Percentiles rank a stretch among this genome's conserved stretches.
Evolutionary conservation across 35 echinoderm and acorn worm species (phyloP).

Genomic region (Ptychodera flava): DNA sequence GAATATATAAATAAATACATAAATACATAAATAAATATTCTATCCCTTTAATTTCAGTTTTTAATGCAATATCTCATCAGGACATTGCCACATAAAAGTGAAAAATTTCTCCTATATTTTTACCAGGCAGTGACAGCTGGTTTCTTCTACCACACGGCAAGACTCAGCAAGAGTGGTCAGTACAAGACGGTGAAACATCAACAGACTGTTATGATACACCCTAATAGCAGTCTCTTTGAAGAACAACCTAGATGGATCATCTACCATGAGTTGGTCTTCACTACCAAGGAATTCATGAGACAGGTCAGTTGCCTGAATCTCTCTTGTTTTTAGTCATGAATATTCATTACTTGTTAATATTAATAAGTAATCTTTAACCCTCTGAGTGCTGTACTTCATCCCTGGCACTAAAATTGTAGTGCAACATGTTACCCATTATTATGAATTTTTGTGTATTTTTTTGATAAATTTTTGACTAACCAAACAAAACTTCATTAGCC

Average conservation of each 20-base stretch:
- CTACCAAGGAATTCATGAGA: conserved; percentile 95
- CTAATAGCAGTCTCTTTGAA: conserved; percentile 90
- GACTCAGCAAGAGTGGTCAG: conserved; percentile 79
- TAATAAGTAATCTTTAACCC: not conserved
- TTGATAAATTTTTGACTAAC: too few species aligned
- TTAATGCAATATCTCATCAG: too few species aligned
- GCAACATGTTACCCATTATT: too few species aligned
- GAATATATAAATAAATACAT: too few species aligned
- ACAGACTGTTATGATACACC: conserved; percentile 92
- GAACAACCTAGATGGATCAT: conserved; percentile 92
- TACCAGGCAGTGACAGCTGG: conserved; percentile 91
- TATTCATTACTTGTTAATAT: not conserved
- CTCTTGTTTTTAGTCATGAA: not conserved
- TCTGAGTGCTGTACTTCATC: not conserved
- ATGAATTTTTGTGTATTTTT: too few species aligned
- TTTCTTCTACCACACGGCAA: conserved; percentile 91
- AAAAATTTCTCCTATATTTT: too few species aligned
- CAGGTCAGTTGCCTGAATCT: conserved; percentile 47
- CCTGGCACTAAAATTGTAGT: too few species aligned
- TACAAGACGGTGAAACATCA: conserved; percentile 98
- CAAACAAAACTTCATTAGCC: too few species aligned
- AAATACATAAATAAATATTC: too few species aligned
- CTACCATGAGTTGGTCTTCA: conserved; percentile 92
- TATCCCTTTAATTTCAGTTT: too few species aligned
- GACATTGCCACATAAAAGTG: too few species aligned